Base-by-base conservation (phyloP, 2,888 invertebrate genomes). In the Hypercompe scribonia region DNA sequence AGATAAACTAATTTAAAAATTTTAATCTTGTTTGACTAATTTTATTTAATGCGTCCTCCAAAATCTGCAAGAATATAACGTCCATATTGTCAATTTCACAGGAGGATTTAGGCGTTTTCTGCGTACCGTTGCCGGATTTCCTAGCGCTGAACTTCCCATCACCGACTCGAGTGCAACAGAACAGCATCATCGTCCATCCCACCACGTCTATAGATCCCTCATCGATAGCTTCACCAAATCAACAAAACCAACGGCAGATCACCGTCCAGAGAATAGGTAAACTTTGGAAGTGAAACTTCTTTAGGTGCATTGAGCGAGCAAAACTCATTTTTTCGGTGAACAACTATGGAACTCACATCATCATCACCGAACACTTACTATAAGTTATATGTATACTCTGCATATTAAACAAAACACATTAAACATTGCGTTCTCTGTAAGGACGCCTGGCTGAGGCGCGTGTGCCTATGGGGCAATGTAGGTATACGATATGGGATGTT, bases 201-300 rank as follows among this genome's bases (percentile, higher is more conserved):
- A 84, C 88, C 3, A 76, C 88, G 0, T 33, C 85, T 2, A 81
- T 85, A 0, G 88, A 90, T 11, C 73, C 89, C 4, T 74, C 87
- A 2, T 81, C 89, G 0, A 85, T 88, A 18, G 76, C 88, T n/a
- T 75, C 88, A 11, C 81, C 87, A 0, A 84, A 80, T 71, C 84
- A 83, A 61, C 83, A 83, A 18, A 86, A 84, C 63, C 92, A 90
- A 73, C 88, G 96, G 2, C 96, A 96, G 77, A 96, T 96, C 77
- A 95, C 96, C 1, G 96, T 96, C 15, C 96, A 96, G 77, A 89
- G 96, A 73, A 94, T 96, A 34, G 96, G 96, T 8, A 91, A 74
- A 64, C 4, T 54, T 36, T n/a, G n/a, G n/a, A n/a, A n/a, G n/a
- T n/a, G n/a, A n/a, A n/a, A n/a, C n/a, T n/a, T n/a, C n/a, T n/a